phyloP scores from a whole-genome alignment of 1,140 invertebrate genomes.

The Diabrotica undecimpunctata region DNA sequence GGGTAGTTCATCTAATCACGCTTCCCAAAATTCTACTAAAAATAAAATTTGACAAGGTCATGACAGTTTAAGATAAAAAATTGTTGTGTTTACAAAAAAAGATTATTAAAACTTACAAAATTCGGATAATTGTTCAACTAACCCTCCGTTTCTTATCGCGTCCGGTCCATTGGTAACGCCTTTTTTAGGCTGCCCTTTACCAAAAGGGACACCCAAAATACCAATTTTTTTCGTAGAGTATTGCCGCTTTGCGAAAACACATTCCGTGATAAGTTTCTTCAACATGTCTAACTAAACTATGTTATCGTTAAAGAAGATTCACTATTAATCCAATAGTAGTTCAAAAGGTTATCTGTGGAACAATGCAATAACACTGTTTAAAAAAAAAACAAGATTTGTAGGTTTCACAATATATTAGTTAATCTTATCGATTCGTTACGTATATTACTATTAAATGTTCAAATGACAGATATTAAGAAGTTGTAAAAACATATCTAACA shows the following conservation, averaged over 20 bases:
- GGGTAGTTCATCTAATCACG: too few relatives aligned
- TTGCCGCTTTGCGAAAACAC: conserved; percentile 4
- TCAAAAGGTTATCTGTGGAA: conserved; percentile 8
- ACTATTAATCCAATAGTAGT: conserved; percentile 13
- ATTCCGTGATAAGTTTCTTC: conserved; percentile 5
- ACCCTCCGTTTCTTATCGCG: conserved; percentile 52
- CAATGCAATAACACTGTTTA: background rate
- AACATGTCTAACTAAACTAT: conserved; percentile 13
- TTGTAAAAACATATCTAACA: too few relatives aligned
- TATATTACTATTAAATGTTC: background rate
- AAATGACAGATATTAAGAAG: background rate
- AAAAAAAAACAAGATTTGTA: conserved; percentile 1
- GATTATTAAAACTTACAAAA: conserved; percentile 47
- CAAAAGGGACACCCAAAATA: conserved; percentile 70
- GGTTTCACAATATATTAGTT: background rate
- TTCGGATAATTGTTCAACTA: conserved; percentile 49
- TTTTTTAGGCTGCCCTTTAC: conserved; percentile 64
- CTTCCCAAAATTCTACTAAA: too few relatives aligned
- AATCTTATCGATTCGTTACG: background rate
- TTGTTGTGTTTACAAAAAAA: too few relatives aligned
- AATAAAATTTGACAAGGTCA: too few relatives aligned
- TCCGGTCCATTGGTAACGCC: conserved; percentile 59
- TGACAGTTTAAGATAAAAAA: too few relatives aligned
- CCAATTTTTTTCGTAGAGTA: conserved; percentile 51
- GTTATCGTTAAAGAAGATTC: background rate